Evolutionary conservation across 1,140 invertebrate genomes (phyloP).

Genomic region (Drosophila teissieri): DNA sequence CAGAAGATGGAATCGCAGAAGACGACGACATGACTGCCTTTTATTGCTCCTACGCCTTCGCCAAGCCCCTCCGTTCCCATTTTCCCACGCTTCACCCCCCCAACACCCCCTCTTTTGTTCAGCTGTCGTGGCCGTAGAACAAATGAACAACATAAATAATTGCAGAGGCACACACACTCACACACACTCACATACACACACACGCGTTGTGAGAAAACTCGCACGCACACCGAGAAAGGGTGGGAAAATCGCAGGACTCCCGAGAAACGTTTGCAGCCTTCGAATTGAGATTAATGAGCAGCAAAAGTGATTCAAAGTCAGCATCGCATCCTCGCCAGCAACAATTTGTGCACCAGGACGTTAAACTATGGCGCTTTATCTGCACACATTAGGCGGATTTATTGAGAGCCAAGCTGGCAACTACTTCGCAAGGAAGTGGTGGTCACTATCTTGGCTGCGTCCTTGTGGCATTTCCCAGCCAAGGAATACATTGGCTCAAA

Average conservation of each 20-base stretch:
- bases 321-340: constrained; percentile 34
- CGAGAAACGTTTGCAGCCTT: constrained; percentile 56
- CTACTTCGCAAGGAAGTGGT: constrained; percentile 17
- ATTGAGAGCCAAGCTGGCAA: constrained; percentile 18
- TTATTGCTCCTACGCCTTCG: constrained; percentile 61
- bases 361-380: constrained; percentile 38
- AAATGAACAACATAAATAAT: constrained; percentile 84
- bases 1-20: constrained; percentile 26
- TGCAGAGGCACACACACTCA: constrained; percentile 66
- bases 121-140: constrained; percentile 77
- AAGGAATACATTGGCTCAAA: background rate
- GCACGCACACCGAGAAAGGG: constrained; percentile 11
- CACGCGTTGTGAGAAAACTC: background rate
- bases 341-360: constrained; percentile 31
- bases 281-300: constrained; percentile 72
- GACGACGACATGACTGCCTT: constrained; percentile 37
- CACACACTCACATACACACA: constrained; percentile 16
- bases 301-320: constrained; percentile 44
- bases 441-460: background rate
- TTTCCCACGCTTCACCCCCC: background rate
- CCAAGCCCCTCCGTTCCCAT: constrained; percentile 29
- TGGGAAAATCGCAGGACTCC: constrained; percentile 71
- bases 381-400: constrained; percentile 29
- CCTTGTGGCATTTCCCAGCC: background rate
- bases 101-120: constrained; percentile 53